Evolutionary conservation across 1,140 invertebrate species (phyloP).

Genomic region (Atta cephalotes): DNA sequence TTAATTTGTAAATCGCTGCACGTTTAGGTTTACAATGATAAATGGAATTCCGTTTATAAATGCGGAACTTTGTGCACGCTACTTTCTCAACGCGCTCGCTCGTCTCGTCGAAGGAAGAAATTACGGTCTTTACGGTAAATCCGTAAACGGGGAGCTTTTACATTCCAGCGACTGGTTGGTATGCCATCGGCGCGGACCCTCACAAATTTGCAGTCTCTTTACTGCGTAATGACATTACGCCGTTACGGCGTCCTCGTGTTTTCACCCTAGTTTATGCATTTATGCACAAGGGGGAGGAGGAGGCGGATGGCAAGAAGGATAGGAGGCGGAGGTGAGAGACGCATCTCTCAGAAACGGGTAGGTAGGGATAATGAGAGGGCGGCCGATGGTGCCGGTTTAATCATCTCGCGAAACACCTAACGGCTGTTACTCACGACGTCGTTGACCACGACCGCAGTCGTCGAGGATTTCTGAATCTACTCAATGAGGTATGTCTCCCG

Average conservation of each 20-base stretch:
- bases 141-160: slow-evolving; percentile 22
- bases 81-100: background rate
- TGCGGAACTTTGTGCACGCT: background rate
- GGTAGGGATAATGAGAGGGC: slow-evolving; percentile 74
- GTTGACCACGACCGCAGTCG: slow-evolving; percentile 53
- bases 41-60: slow-evolving; percentile 15
- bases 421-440: slow-evolving; percentile 64
- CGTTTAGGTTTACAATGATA: background rate
- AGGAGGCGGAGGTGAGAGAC: slow-evolving; percentile 49
- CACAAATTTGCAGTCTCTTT: slow-evolving; percentile 73
- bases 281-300: slow-evolving; percentile 63
- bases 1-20: background rate
- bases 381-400: slow-evolving; percentile 73
- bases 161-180: slow-evolving; percentile 56
- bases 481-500: slow-evolving; percentile 4
- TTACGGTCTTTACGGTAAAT: slow-evolving; percentile 45
- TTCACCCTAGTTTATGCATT: slow-evolving; percentile 77
- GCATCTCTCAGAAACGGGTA: slow-evolving; percentile 9
- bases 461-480: background rate
- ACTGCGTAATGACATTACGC: slow-evolving; percentile 74
- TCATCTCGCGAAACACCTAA: slow-evolving; percentile 75
- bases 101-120: background rate
- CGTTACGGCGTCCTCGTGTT: slow-evolving; percentile 75
- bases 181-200: slow-evolving; percentile 57
- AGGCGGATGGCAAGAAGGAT: slow-evolving; percentile 12